Base-by-base conservation (phyloP, 2,888 invertebrate genomes). In the Octonoba sinensis region DNA sequence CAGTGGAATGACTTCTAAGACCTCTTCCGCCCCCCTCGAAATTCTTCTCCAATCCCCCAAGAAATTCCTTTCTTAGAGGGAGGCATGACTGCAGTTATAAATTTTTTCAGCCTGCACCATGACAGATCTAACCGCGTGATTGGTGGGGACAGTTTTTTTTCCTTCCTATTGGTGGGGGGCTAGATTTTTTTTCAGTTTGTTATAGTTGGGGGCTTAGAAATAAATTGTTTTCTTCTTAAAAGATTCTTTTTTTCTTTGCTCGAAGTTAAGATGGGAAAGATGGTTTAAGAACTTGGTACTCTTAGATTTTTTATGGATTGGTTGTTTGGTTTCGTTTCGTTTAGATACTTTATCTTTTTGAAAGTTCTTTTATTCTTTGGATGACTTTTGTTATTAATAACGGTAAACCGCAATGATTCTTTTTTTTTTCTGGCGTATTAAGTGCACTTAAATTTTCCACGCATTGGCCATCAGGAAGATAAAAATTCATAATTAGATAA, bases 101-200 rank as follows among this genome's bases (percentile, higher is more conserved):
- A 81, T 81, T 81, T 81, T 69, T 79, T 51, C 20, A 54, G 51
- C 57, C 66, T 51, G 64, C 60, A 59, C 79, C 79, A 73, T 81
- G 79, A 81, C 73, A 73, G 79, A 73, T 81, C 78, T 79, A 79
- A 79, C 72, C 73, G 69, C 46, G 66, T 73, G 79, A 81, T 73
- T 73, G 79, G 79, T 73, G 79, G 73, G 20, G 67, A 64, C 62
- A 62, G 67, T 81, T 73, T 79, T 60, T 72, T 76, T 59, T 51
- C 20, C 54, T 67, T 18, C 15, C 59, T 54, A 47, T 44, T 20
- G 59, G 22, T 44, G 75, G 67, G 24, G 60, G 36, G 49, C 24
- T 51, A 27, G 65, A 57, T 44, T 57, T 65, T 36, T 57, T 62
- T 56, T 56, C 64, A 70, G 77, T 73, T 81, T 81, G 79, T 81